A percentile compares a stretch with the other conserved stretches of the same genome.
Evolutionary conservation across 2,113 vertebrate species (phyloP).

Genomic region (Tenebrosternarchus preto): DNA sequence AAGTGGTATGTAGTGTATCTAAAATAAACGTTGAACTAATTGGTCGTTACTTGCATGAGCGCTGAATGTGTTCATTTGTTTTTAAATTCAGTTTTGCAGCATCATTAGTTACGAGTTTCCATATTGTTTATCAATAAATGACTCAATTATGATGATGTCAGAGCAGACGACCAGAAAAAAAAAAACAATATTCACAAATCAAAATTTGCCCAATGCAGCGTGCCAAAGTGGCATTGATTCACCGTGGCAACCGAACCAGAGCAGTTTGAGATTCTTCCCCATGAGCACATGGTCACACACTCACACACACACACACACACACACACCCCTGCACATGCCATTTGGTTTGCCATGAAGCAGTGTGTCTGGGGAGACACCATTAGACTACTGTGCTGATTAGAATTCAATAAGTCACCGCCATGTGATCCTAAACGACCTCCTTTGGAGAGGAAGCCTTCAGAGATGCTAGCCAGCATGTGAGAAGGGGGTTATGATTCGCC

Average conservation of each 20-base stretch:
- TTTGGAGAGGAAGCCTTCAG: conserved; percentile 10
- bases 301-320: conserved; percentile 51
- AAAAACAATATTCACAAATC: no score
- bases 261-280: not conserved
- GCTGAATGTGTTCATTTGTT: no score
- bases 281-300: conserved; percentile 21
- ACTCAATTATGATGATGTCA: no score
- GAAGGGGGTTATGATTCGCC: conserved; percentile 22
- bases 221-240: not conserved
- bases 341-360: not conserved
- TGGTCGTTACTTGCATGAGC: no score
- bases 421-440: conserved; percentile 17
- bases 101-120: no score
- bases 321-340: conserved; percentile 34
- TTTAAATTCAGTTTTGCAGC: no score
- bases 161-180: no score
- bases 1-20: no score
- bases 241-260: not conserved
- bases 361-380: conserved; percentile 12
- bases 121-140: no score
- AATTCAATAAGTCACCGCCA: conserved; percentile 32
- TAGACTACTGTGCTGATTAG: conserved; percentile 33
- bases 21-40: no score
- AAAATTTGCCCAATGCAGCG: not conserved
- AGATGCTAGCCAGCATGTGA: conserved; percentile 5